A percentile compares a stretch with the other conserved stretches of the same genome.
Conservation (phyloP, 1,140 invertebrate genomes). For the Lamellibrachia luymesi region DNA sequence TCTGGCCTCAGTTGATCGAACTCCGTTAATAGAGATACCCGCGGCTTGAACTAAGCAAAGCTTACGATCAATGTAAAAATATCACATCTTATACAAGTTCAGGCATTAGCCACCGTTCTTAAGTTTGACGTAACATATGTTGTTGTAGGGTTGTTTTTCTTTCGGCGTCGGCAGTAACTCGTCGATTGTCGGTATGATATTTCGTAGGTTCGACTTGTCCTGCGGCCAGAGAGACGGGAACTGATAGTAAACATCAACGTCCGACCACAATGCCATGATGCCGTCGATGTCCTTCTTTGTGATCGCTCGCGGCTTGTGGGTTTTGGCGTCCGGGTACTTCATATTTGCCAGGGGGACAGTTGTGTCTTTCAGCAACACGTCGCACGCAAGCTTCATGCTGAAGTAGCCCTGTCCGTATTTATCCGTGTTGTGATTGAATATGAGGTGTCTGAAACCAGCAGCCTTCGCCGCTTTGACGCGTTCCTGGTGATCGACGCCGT, state of each 20-base stretch:
- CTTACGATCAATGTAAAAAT: constrained; percentile 2
- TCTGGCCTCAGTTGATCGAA: neutral
- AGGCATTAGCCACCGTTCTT: neutral
- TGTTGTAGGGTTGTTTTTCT: neutral
- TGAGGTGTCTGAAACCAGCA: neutral
- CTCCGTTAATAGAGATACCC: neutral
- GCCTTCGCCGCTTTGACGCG: neutral
- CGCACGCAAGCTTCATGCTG: neutral
- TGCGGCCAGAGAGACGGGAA: neutral
- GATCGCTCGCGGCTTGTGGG: neutral
- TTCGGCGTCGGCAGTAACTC: neutral
- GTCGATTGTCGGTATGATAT: neutral
- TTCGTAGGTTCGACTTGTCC: neutral
- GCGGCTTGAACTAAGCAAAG: neutral
- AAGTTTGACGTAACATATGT: neutral
- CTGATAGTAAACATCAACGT: neutral
- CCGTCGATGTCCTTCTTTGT: neutral
- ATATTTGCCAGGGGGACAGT: neutral
- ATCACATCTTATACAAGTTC: neutral
- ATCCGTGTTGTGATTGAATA: neutral
- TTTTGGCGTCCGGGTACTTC: neutral
- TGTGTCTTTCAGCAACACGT: neutral
- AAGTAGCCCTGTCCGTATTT: neutral
- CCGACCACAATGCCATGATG: neutral
- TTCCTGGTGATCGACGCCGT: neutral